Evolutionary conservation across 2,888 invertebrate genomes (phyloP), one percentile per base, ranked within the genome.

Genomic region (Phoronis australis): DNA sequence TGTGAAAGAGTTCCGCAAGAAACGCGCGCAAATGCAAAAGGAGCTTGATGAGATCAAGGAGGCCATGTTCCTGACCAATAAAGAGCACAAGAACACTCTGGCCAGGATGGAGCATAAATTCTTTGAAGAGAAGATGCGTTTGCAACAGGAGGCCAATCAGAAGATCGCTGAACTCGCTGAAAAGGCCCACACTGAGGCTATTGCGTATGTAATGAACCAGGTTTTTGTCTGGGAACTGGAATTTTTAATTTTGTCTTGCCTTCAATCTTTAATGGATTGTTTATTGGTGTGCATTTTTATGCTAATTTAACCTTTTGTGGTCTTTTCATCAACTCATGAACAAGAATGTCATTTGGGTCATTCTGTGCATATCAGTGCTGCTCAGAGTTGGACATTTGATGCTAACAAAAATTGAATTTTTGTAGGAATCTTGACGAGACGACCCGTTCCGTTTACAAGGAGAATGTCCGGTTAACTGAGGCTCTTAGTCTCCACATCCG

Each of bases 31-130:
- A 51, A 74, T 77, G 75, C 73, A 75, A 55, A 73, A 68, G 48
- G 76, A 76, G 50, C 56, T 77, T n/a, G 74, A 76, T 50, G 75
- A 76, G 73, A 74, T 76, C 31, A 75, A 75, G 57, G 75, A 76
- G 51, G 61, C 69, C 15, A 69, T 74, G 67, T 65, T 71, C 48
- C 60, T 57, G 48, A 68, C 73, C 1, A 71, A 72, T 59, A 60
- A 66, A 50, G 73, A 73, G 31, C 75, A 76, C 54, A 73, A 75
- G 50, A 61, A 65, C 4, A 69, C 68, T 22, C 48, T 74, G 20
- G 61, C 63, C 23, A 57, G 68, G 45, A 71, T 75, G 70, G 76
- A 77, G 57, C 72, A 73, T 51, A 75, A 75, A 55, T 76, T 75
- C 62, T 75, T 76, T 62, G 75, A 76, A 55, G 77, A 77, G 60